Conservation (phyloP, 2,113 vertebrate genomes). For the Tor tambroides region DNA sequence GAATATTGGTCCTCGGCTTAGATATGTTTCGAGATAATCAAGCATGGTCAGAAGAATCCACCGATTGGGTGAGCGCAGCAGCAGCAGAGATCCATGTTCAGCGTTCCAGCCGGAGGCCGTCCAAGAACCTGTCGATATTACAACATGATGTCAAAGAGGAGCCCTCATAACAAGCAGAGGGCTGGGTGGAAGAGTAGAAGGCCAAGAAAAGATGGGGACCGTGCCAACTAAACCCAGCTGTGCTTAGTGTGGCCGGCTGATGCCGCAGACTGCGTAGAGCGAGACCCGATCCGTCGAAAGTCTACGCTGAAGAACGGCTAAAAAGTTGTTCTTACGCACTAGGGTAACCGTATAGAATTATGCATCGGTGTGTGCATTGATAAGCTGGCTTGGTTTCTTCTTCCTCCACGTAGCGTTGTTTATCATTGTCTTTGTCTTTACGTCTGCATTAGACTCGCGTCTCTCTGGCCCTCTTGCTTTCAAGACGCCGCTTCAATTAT, state of each 20-base stretch:
- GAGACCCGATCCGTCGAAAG: constrained; percentile 64
- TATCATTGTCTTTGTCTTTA: constrained; percentile 45
- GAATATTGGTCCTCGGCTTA: constrained; percentile 65
- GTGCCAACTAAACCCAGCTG: constrained; percentile 78
- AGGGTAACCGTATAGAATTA: constrained; percentile 72
- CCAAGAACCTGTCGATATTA: constrained; percentile 82
- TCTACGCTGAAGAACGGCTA: constrained; percentile 67
- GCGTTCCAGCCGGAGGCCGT: too few species aligned
- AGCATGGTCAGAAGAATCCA: constrained; percentile 68
- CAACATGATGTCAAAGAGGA: constrained; percentile 77
- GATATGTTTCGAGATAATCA: constrained; percentile 67
- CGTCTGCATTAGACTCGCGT: constrained; percentile 20
- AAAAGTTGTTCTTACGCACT: constrained; percentile 57
- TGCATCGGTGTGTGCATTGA: constrained; percentile 59
- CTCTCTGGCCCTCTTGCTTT: constrained; percentile 67
- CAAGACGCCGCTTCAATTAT: constrained; percentile 69
- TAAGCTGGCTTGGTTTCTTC: constrained; percentile 53
- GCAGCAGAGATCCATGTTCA: constrained; percentile 81
- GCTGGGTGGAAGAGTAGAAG: constrained; percentile 73
- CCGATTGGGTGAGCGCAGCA: constrained; percentile 77
- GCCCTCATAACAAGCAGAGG: constrained; percentile 71
- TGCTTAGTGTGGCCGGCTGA: constrained; percentile 80
- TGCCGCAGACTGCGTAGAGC: constrained; percentile 77
- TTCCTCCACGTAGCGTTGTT: constrained; percentile 64
- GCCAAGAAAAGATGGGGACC: constrained; percentile 74